Evolutionary conservation across 2,888 invertebrate species (phyloP).

Genomic region (Drosophila buzzatii): DNA sequence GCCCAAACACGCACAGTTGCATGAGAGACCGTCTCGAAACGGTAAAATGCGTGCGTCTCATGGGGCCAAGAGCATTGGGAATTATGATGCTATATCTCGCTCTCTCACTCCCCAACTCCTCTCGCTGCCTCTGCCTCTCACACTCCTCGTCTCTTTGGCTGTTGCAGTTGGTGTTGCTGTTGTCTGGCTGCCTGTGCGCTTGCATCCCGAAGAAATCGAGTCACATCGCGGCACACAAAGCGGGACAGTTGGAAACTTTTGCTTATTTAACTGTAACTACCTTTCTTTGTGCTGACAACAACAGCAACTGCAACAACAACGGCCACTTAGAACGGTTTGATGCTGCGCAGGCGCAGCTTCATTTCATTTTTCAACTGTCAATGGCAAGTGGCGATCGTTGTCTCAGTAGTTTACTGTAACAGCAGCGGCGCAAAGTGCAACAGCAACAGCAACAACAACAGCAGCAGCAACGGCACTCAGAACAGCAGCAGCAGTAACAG

Average conservation of each 20-base stretch:
- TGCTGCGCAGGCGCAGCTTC: slow-evolving; percentile 50
- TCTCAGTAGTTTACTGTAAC: slow-evolving; percentile 57
- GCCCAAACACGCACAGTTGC: slow-evolving; percentile 63
- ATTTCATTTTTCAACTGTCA: slow-evolving; percentile 56
- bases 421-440: slow-evolving; percentile 50
- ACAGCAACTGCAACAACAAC: slow-evolving; percentile 13
- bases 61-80: slow-evolving; percentile 36
- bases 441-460: slow-evolving; percentile 27
- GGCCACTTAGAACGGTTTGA: slow-evolving; percentile 51
- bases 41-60: slow-evolving; percentile 74
- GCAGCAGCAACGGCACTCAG: slow-evolving; percentile 9
- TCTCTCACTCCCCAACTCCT: background rate
- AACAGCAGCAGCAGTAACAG: slow-evolving; percentile 4
- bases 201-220: slow-evolving; percentile 55
- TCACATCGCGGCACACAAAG: slow-evolving; percentile 38
- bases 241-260: slow-evolving; percentile 64
- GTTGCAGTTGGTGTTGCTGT: background rate
- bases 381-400: slow-evolving; percentile 36
- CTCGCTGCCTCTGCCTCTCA: too few relatives aligned
- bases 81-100: slow-evolving; percentile 11
- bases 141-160: background rate
- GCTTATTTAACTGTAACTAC: slow-evolving; percentile 73
- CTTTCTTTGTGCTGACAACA: slow-evolving; percentile 46
- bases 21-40: slow-evolving; percentile 48
- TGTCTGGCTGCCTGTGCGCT: slow-evolving; percentile 10